These are phyloP conservation scores for Lathronympha strigana DNA, from an alignment of 2,888 invertebrate species.

Conservation along the genomic window DNA sequence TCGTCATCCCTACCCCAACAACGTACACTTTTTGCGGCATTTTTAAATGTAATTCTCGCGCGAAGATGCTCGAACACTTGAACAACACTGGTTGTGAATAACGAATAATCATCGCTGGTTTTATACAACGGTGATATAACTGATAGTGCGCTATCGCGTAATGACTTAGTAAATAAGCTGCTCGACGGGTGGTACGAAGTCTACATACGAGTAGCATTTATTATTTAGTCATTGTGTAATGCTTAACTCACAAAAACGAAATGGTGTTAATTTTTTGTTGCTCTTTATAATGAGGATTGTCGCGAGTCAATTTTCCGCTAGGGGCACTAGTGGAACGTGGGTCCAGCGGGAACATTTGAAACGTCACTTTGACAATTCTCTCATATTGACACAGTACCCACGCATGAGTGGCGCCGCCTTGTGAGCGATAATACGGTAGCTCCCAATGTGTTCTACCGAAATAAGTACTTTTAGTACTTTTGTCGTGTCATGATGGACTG, in stretches of 20 bases:
- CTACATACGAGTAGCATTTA: not conserved
- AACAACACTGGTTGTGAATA: not conserved
- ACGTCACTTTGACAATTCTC: too few relatives aligned
- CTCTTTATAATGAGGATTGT: too few relatives aligned
- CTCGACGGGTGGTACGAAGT: conserved; percentile 14
- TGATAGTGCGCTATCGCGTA: conserved; percentile 15
- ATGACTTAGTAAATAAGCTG: conserved; percentile 14
- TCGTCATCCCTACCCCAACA: conserved; percentile 98
- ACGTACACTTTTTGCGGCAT: conserved; percentile 90
- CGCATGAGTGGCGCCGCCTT: too few relatives aligned
- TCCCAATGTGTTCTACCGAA: too few relatives aligned
- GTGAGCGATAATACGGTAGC: too few relatives aligned
- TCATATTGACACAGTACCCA: too few relatives aligned
- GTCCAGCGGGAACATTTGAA: too few relatives aligned
- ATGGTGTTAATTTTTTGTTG: too few relatives aligned
- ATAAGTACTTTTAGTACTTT: too few relatives aligned
- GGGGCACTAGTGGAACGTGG: too few relatives aligned
- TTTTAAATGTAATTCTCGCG: conserved; percentile 8
- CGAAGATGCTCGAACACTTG: not conserved
- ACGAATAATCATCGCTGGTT: conserved; percentile 4
- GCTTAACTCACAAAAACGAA: not conserved
- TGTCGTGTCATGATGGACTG: too few relatives aligned
- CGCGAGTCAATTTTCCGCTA: too few relatives aligned
- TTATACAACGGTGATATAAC: conserved; percentile 4
- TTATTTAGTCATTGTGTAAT: not conserved